These are phyloP conservation scores for Apostichopus parvimensis DNA, from an alignment of 35 echinoderm and acorn worm species.

Conservation along the genomic window DNA sequence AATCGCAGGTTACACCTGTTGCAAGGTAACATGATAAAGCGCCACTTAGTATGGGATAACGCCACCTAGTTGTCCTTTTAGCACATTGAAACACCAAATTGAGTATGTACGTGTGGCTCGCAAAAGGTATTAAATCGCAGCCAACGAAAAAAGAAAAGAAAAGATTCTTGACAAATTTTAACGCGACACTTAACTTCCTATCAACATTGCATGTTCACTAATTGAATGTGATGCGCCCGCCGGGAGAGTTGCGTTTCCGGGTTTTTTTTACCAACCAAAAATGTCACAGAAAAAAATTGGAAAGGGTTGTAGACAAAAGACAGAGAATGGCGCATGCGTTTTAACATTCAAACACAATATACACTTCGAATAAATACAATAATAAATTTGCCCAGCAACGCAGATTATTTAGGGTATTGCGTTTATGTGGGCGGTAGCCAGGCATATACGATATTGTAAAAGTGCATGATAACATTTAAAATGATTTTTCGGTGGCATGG, in stretches of 20 bases:
- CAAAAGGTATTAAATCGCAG: not conserved
- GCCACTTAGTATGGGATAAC: not conserved
- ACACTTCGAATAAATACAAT: too few relatives aligned
- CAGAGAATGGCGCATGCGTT: too few relatives aligned
- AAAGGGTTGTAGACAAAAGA: too few relatives aligned
- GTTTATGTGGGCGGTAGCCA: too few relatives aligned
- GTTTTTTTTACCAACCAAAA: not conserved
- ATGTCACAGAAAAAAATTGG: not conserved
- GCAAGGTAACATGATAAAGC: not conserved
- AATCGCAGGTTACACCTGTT: not conserved
- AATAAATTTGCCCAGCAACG: too few relatives aligned
- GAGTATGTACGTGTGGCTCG: not conserved
- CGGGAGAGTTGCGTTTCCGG: constrained; percentile 11
- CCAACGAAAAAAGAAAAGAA: not conserved
- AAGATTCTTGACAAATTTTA: not conserved
- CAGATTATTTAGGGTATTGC: too few relatives aligned
- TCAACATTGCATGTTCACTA: not conserved
- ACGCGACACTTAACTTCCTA: not conserved
- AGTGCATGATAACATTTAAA: too few relatives aligned
- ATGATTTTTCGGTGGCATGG: too few relatives aligned
- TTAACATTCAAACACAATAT: too few relatives aligned
- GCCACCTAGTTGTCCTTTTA: not conserved
- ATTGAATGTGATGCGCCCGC: constrained; percentile 7
- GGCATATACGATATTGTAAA: too few relatives aligned
- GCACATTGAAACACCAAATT: not conserved